Percentiles rank a stretch among this genome's conserved stretches.
Conservation (phyloP, 1,140 invertebrate species). For the Oscheius sp. region DNA sequence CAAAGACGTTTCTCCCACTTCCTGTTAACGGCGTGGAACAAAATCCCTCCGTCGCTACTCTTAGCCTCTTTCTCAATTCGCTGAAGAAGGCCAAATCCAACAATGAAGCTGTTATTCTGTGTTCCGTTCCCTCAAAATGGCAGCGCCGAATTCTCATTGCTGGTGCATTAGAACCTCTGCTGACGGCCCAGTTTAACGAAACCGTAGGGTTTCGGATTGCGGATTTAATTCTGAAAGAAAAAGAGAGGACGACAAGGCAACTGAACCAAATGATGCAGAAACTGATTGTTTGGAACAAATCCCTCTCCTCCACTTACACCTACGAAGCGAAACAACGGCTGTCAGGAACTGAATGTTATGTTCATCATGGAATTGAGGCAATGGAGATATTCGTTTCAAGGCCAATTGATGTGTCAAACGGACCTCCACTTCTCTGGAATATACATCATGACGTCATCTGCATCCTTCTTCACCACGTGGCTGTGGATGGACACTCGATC, state of each 20-base stretch:
- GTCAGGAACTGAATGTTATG: not conserved
- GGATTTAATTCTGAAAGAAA: not conserved
- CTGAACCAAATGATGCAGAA: not conserved
- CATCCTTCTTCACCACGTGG: not conserved
- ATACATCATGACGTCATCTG: not conserved
- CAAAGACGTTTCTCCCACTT: not conserved
- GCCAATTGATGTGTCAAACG: not conserved
- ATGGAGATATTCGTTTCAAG: not conserved
- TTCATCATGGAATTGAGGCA: not conserved
- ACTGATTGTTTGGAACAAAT: not conserved
- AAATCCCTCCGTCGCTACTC: not conserved
- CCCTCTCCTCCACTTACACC: not conserved
- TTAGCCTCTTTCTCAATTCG: not conserved
- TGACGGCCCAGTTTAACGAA: not conserved
- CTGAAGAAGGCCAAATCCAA: not conserved
- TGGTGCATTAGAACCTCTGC: not conserved
- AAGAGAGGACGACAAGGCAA: not conserved
- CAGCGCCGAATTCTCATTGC: not conserved
- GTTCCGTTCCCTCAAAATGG: not conserved
- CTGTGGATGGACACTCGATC: conserved; percentile 3
- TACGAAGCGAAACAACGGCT: not conserved
- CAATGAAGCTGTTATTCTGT: not conserved
- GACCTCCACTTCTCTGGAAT: not conserved
- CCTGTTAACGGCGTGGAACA: not conserved
- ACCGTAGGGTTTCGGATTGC: not conserved